These are phyloP conservation scores for Stegodyphus mimosarum DNA, from an alignment of 1,140 invertebrate species.

Conservation along the genomic window DNA sequence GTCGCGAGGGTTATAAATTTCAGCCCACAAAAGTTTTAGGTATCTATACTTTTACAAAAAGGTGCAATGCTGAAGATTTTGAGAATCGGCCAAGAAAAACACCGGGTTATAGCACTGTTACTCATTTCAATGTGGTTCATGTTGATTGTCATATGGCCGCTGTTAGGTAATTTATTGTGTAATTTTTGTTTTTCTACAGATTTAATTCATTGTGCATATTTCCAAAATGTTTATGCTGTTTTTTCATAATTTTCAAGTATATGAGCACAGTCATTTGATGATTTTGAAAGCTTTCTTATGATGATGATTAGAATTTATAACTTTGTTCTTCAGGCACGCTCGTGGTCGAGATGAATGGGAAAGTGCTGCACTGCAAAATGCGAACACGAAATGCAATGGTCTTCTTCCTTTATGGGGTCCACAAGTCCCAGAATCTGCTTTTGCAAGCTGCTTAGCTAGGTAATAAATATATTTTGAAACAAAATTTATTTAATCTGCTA, in stretches of 20 bases:
- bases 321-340: constrained; percentile 70
- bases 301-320: background rate
- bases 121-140: constrained; percentile 98
- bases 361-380: constrained; percentile 95
- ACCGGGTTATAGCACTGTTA: constrained; percentile 87
- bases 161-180: constrained; percentile 75
- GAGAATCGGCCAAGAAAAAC: constrained; percentile 85
- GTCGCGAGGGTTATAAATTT: constrained; percentile 96
- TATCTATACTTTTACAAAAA: constrained; percentile 97
- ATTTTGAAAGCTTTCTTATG: background rate
- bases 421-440: constrained; percentile 92
- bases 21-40: constrained; percentile 92
- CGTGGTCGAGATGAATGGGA: constrained; percentile 94
- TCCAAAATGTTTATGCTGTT: background rate
- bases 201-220: no score
- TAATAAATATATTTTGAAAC: constrained; percentile 68
- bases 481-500: no score
- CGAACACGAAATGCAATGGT: constrained; percentile 97
- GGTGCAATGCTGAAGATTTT: constrained; percentile 93
- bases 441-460: constrained; percentile 91
- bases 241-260: background rate
- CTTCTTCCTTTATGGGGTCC: constrained; percentile 96
- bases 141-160: constrained; percentile 98
- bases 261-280: background rate
- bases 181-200: no score